Evolutionary conservation across 2,113 vertebrate genomes (phyloP).

Genomic region (Mormyrus lacerda): DNA sequence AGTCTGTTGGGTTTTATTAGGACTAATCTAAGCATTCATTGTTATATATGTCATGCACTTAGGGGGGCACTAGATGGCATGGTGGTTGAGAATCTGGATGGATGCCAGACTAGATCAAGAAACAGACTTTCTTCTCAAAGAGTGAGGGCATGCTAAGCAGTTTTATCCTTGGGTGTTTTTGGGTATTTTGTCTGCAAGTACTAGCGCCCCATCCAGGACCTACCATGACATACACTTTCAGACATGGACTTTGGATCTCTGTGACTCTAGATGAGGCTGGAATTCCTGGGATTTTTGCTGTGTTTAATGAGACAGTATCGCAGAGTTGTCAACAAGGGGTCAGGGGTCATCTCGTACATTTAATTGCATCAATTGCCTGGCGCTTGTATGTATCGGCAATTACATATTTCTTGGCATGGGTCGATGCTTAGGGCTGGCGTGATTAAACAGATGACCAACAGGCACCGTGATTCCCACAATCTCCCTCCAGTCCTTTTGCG

Average conservation of each 20-base stretch:
- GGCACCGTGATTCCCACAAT: background rate
- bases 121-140: background rate
- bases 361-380: background rate
- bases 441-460: constrained; percentile 23
- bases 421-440: background rate
- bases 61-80: background rate
- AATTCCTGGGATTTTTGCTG: background rate
- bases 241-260: background rate
- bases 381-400: background rate
- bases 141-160: background rate
- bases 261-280: background rate
- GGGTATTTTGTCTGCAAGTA: background rate
- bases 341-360: background rate
- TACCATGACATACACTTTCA: background rate
- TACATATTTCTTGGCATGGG: constrained; percentile 5
- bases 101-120: background rate
- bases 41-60: background rate
- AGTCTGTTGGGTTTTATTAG: background rate
- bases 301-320: background rate
- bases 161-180: background rate
- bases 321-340: background rate
- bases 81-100: background rate
- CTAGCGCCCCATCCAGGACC: background rate
- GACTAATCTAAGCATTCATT: background rate
- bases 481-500: background rate